Evolutionary conservation across 2,888 invertebrate genomes (phyloP).

Genomic region (Erannis defoliaria): DNA sequence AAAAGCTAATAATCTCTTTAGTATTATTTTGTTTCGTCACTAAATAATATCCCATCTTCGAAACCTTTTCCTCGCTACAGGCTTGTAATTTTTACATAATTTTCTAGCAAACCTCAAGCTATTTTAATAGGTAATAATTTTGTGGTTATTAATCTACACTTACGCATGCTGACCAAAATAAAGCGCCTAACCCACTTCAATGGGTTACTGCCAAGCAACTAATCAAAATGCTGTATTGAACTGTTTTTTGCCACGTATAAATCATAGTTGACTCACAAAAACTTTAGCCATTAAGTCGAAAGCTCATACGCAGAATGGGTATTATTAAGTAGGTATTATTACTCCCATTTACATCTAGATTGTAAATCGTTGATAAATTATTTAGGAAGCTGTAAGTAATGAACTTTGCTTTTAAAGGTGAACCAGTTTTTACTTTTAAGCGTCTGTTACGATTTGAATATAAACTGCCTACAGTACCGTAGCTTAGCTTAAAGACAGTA

Average conservation of each 20-base stretch:
- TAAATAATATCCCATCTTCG: too few species aligned
- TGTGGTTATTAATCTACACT: neutral
- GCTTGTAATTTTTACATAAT: too few species aligned
- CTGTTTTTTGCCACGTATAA: constrained; percentile 32
- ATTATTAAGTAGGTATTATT: constrained; percentile 32
- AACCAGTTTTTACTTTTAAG: constrained; percentile 71
- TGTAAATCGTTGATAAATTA: constrained; percentile 61
- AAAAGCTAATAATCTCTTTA: too few species aligned
- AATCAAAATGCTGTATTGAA: constrained; percentile 27
- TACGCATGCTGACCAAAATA: neutral
- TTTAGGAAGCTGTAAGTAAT: constrained; percentile 68
- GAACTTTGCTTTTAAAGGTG: constrained; percentile 74
- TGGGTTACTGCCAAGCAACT: constrained; percentile 9
- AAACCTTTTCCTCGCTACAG: too few species aligned
- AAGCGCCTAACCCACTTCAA: constrained; percentile 15
- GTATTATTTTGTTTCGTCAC: too few species aligned
- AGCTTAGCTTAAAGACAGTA: constrained; percentile 30
- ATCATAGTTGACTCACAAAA: constrained; percentile 22
- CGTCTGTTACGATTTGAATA: constrained; percentile 62
- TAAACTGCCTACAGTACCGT: constrained; percentile 49
- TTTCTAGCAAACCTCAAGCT: too few species aligned
- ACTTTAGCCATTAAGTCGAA: constrained; percentile 28
- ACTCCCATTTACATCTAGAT: constrained; percentile 40
- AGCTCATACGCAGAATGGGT: constrained; percentile 21
- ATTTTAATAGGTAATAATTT: too few species aligned